Conservation (phyloP, 1,140 invertebrate species). For the Limonius californicus region DNA sequence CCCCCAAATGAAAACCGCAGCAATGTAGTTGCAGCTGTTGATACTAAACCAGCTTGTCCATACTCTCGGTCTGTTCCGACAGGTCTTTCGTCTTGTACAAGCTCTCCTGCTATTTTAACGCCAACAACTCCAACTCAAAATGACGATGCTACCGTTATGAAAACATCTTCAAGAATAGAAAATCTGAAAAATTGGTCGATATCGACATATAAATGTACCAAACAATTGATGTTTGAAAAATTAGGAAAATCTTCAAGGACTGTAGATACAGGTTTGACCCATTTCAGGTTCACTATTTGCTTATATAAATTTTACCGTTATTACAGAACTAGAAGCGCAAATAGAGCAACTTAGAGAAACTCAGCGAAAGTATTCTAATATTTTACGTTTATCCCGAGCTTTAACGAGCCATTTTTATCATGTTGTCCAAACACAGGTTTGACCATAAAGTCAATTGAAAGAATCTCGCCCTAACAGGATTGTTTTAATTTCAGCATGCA, state of each 20-base stretch:
- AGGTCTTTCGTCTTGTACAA: constrained; percentile 38
- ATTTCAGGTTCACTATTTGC: too few relatives aligned
- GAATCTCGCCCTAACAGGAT: neutral
- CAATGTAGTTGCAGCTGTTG: constrained; percentile 64
- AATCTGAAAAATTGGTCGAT: constrained; percentile 93
- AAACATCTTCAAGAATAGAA: constrained; percentile 77
- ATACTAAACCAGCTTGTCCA: constrained; percentile 32
- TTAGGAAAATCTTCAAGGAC: constrained; percentile 90
- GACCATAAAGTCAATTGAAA: neutral
- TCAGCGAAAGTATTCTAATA: constrained; percentile 88
- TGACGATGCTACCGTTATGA: constrained; percentile 59
- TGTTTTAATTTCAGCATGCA: constrained; percentile 55
- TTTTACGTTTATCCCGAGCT: constrained; percentile 78
- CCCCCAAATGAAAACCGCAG: constrained; percentile 73
- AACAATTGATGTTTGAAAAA: constrained; percentile 92
- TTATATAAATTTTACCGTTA: too few relatives aligned
- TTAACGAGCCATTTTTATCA: constrained; percentile 84
- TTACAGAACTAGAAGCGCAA: constrained; percentile 83
- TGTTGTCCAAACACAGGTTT: constrained; percentile 78
- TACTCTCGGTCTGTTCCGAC: constrained; percentile 37
- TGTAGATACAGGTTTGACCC: constrained; percentile 75
- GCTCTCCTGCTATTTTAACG: constrained; percentile 41
- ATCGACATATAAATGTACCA: constrained; percentile 95
- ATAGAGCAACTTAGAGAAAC: constrained; percentile 90
- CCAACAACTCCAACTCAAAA: constrained; percentile 55